These are phyloP conservation scores for Manduca sexta DNA, from an alignment of 1,140 invertebrate genomes.

Conservation along the genomic window DNA sequence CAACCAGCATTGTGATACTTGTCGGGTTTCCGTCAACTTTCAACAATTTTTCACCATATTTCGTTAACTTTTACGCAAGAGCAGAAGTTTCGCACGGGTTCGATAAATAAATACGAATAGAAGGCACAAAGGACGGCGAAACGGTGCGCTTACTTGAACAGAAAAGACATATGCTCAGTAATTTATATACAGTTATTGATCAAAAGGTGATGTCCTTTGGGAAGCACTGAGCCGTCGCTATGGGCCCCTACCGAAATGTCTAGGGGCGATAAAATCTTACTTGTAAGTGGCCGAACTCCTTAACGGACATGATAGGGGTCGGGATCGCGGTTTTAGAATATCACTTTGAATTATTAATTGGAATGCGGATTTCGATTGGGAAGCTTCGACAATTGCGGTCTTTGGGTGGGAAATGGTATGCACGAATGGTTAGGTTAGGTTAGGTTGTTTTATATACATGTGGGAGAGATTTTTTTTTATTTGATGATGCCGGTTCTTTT, in stretches of 20 bases:
- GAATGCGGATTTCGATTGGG: too few species aligned
- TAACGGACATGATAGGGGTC: slow-evolving; percentile 35
- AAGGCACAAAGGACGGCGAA: slow-evolving; percentile 49
- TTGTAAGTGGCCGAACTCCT: slow-evolving; percentile 28
- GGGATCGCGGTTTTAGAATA: slow-evolving; percentile 19
- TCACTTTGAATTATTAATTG: too few species aligned
- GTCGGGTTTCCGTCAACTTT: slow-evolving; percentile 7
- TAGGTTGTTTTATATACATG: too few species aligned
- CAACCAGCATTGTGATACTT: too few species aligned
- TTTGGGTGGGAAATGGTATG: too few species aligned
- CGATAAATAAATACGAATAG: slow-evolving; percentile 39
- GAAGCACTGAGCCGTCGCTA: slow-evolving; percentile 53
- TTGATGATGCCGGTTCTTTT: too few species aligned
- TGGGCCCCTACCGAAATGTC: slow-evolving; percentile 53
- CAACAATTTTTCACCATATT: slow-evolving; percentile 6
- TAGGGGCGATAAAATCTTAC: slow-evolving; percentile 61
- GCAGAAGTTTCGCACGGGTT: slow-evolving; percentile 22
- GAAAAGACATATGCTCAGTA: slow-evolving; percentile 66
- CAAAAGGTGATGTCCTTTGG: slow-evolving; percentile 69
- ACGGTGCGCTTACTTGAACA: slow-evolving; percentile 55
- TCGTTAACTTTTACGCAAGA: slow-evolving; percentile 22
- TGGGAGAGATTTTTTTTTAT: too few species aligned
- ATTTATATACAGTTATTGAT: slow-evolving; percentile 72
- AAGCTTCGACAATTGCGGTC: too few species aligned
- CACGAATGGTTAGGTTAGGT: too few species aligned